Evolutionary conservation across 1,140 invertebrate genomes (phyloP), one percentile per base, ranked within the genome.

Genomic region (Bilobella aurantiaca): DNA sequence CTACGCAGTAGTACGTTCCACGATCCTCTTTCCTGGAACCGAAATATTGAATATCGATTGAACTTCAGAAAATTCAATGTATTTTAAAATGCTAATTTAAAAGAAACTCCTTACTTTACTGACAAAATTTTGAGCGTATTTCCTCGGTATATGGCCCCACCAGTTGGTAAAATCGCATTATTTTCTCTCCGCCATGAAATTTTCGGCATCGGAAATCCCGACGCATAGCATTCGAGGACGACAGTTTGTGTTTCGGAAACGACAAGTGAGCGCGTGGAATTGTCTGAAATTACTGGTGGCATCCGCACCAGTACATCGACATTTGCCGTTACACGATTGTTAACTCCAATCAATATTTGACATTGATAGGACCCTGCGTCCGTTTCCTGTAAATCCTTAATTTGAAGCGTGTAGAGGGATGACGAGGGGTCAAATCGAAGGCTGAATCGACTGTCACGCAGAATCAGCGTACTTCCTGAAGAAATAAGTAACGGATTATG

Each of bases 371-470:
- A 84, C 27, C 90, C 92, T 0, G 89, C 89, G 77, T 96, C 92
- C 0, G 89, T 93, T 78, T 96, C 92, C 81, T 95, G 91, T 60
- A 95, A 91, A 74, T 95, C 91, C 78, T 91, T 93, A n/a, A 90
- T 87, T 75, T 90, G 88, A 53, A 93, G 77, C 29, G 86, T 86
- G 72, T 88, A 93, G 0, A 88, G 91, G 12, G 87, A 86, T 0
- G 86, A 87, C 0, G 85, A 82, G 0, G 81, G 82, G 76, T 93
- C 89, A 73, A 86, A 88, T 64, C 87, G 81, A n/a, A 95, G 79
- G 29, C 89, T 82, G 76, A 93, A 94, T 71, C 92, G 82, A 42
- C 87, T 90, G 75, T 95, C 91, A 69, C 86, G 85, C 63, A 94
- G 83, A 73, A 94, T 91, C 3, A 93, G 81, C 28, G 86, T 82